Base-by-base conservation (phyloP, 2,797 vertebrate species). In the Luscinia luscinia region DNA sequence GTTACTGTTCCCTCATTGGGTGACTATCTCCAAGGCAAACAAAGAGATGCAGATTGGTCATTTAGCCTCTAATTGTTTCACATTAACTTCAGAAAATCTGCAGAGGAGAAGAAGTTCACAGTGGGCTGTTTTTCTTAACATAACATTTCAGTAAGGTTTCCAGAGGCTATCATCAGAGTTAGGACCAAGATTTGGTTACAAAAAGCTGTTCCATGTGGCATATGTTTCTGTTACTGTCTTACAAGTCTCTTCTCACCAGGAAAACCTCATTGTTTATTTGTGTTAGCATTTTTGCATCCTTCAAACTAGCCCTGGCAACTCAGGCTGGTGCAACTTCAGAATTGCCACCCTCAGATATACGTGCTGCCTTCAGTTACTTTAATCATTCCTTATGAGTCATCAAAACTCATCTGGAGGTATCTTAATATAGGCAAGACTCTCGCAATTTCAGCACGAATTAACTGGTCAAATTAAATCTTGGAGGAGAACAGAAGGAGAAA, bases 61-160 rank as follows among this genome's bases (percentile, higher is more conserved):
- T 89, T 93, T 68, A 87, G 49, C 23, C 22, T 72, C 57, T 27
- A 70, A 79, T 77, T 66, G 30, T 73, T 81, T 58, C 36, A 62
- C 40, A 52, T 48, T 78, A 75, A 45, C 63, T 75, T 87, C 46
- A 93, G 59, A 82, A 93, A 92, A 95, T 59, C 38, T 59, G 40
- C 40, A 75, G 24, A 88, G 81, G 43, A 41, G n/a, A 84, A 51
- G 16, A 82, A 46, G 9, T 64, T 80, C 46, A 57, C 18, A 38
- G 15, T 7, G 17, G 27, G 11, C 17, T 61, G 34, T 8, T 43
- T 84, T 84, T 52, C 67, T 91, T 64, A 16, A 14, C 67, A 27
- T n/a, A 77, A 68, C 22, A 73, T 45, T 84, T 73, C 51, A 83
- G 20, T 49, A 41, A 82, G 18, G 17, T 27, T 84, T 93, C 57